Evolutionary conservation across 2,797 vertebrate genomes (phyloP), one percentile per base, ranked within the genome.

Genomic region (Paedocypris micromegethes): DNA sequence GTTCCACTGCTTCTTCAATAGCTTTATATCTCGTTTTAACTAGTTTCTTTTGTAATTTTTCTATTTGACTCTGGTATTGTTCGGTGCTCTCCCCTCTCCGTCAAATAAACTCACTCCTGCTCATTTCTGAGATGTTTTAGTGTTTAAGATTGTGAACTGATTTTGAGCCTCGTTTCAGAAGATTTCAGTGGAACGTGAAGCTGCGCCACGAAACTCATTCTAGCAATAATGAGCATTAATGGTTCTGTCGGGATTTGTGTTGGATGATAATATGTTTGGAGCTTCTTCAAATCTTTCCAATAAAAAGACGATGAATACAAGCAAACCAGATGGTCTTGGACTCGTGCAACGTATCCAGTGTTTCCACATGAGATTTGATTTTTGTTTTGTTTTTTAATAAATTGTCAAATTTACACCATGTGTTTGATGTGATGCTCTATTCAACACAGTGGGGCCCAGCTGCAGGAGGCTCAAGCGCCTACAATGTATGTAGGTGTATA

Each of bases 181-280:
- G 49, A 46, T 43, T 65, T 72, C 63, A 72, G 23, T 23, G 23
- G 23, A 23, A 23, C 23, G 23, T 23, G 23, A 23, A 23, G 23
- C 23, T 23, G 23, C 23, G 23, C 23, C 23, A 23, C 23, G 23
- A 23, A 23, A 23, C 23, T 23, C 23, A 23, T 23, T 23, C 23
- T 76, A 77, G 75, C 78, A 77, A 77, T 79, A 79, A 77, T 68
- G 23, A 73, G 50, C 63, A 71, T 75, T 64, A 53, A 57, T 68
- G 70, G 59, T 58, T 75, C 54, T 58, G 45, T 51, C 64, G 38
- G 59, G 43, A 47, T 67, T 67, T 60, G 61, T 64, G 67, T 61
- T 64, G 7, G 61, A 70, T 68, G 57, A 54, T 64, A 56, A 43
- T 56, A 48, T 3, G 62, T 62, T 40, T 54, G 8, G 42, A 64